These are phyloP conservation scores for Emmelina monodactyla DNA, from an alignment of 2,888 invertebrate species.

Conservation along the genomic window DNA sequence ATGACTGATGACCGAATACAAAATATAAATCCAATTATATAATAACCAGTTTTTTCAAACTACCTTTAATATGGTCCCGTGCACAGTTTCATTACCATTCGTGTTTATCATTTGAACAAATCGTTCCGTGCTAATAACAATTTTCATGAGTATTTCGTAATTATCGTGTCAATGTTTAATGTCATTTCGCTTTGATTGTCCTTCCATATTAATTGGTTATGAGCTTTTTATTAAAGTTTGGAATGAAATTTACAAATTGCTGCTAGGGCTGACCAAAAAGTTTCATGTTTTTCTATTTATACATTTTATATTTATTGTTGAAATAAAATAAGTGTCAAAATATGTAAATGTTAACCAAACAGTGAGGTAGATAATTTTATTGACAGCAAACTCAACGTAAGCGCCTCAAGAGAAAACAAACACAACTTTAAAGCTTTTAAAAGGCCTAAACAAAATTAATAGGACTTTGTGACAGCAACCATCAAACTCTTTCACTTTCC, in stretches of 20 bases:
- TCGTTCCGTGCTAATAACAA: constrained; percentile 24
- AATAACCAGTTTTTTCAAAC: no score
- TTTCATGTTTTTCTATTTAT: no score
- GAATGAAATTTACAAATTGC: no score
- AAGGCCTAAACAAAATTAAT: constrained; percentile 20
- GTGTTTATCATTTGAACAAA: constrained; percentile 15
- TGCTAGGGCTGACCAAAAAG: no score
- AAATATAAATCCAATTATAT: no score
- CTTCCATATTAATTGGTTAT: background rate
- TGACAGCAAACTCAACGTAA: no score
- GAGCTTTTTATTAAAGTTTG: background rate
- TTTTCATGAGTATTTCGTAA: constrained; percentile 4
- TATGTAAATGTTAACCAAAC: no score
- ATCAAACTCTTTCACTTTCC: constrained; percentile 21
- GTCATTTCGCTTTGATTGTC: background rate
- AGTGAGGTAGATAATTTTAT: no score
- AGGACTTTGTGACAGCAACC: constrained; percentile 20
- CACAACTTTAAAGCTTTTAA: background rate
- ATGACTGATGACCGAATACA: no score
- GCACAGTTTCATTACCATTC: constrained; percentile 18
- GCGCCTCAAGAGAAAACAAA: no score
- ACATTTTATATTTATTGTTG: no score
- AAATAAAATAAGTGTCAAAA: no score
- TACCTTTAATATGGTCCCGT: constrained; percentile 22
- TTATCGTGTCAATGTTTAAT: constrained; percentile 10